These are phyloP conservation scores for Petrocephalus zakoni DNA, from an alignment of 2,113 vertebrate genomes.

Conservation along the genomic window DNA sequence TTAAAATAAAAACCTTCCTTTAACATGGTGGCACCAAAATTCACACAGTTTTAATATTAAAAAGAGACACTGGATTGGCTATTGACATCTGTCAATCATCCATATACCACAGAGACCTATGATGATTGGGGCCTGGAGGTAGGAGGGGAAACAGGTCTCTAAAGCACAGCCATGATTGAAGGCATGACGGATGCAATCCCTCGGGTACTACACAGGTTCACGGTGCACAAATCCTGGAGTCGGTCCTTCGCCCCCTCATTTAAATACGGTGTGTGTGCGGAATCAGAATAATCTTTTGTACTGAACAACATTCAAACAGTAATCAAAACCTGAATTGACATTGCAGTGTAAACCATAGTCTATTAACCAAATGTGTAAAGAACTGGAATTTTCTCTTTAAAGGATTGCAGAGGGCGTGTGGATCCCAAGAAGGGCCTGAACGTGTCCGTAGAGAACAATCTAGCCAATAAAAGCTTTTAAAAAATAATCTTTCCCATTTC, in stretches of 20 bases:
- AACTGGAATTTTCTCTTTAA: background rate
- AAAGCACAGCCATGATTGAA: background rate
- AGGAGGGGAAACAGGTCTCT: background rate
- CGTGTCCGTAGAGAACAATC: background rate
- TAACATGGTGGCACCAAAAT: background rate
- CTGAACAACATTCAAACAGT: background rate
- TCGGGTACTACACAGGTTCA: background rate
- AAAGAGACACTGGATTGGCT: background rate
- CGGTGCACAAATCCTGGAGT: background rate
- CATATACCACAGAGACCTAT: background rate
- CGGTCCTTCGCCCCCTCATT: background rate
- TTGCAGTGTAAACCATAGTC: background rate
- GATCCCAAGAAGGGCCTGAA: background rate
- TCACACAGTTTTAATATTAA: background rate
- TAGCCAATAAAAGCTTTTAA: background rate
- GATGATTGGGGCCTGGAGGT: background rate
- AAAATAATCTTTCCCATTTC: background rate
- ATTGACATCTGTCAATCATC: conserved; percentile 1
- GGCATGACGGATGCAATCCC: background rate
- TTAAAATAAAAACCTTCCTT: too few relatives aligned
- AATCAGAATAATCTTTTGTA: background rate
- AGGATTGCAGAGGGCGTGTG: background rate
- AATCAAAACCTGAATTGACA: background rate
- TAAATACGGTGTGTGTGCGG: background rate
- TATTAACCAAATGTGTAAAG: background rate